Evolutionary conservation across 92 coral and sea anemone genomes (phyloP), one percentile per base, ranked within the genome.

Genomic region (Metridium senile): DNA sequence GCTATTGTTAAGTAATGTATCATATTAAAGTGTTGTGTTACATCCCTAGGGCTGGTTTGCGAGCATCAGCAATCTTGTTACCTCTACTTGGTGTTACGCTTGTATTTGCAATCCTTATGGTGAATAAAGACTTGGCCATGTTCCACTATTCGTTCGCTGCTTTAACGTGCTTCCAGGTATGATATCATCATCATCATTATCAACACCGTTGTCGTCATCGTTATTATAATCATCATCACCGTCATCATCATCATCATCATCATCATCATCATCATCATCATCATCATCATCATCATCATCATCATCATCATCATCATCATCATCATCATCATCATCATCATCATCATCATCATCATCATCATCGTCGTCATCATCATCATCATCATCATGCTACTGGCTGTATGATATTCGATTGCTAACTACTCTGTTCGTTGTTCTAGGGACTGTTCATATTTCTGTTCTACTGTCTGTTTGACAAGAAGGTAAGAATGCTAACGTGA

Each of bases 61-160:
- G 91, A 57, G 99, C 92, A 1, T 90, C 95, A 2, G 87, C 94
- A 4, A 92, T 83, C 11, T 77, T 88, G 28, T 82, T 95, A 39
- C 99, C 99, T 0, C 26, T 95, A 68, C 85, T 95, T n/a, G 96
- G 91, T 33, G 88, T 95, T 0, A 89, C 97, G 1, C 88, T 95
- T 0, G 91, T 89, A 33, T 92, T 95, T 47, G 97, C 88, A n/a
- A 81, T 95, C 11, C 85, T 95, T 20, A 84, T 93, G 84, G 96
- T 95, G 21, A 95, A 95, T 33, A 74, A 80, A 65, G 91, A 92
- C 28, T 29, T 95, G 58, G 91, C 84, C 39, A 66, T 85, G 79
- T 95, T 95, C 28, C 99, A 95, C 81, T 95, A 92, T 58, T 79
- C 90, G 0, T 95, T 92, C 59, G 97, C 99, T 65, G 91, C 88